Percentiles rank a stretch among this genome's conserved stretches.
Conservation (phyloP, 2,888 invertebrate species). For the Eristalis intricaria region DNA sequence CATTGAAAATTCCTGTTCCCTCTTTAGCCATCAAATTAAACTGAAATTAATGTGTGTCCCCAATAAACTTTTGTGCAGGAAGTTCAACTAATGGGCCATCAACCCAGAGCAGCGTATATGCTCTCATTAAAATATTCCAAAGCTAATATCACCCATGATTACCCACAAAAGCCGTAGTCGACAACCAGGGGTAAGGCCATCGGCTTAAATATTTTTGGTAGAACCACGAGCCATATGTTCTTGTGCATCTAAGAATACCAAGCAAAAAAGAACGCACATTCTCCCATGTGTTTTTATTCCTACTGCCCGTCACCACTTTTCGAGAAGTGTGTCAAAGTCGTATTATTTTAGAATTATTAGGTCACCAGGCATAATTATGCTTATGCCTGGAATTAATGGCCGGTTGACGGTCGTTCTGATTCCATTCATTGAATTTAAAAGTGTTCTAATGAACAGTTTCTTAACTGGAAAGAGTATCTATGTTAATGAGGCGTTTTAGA, state of each 20-base stretch:
- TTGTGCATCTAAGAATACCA: background rate
- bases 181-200: too few species aligned
- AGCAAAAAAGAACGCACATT: background rate
- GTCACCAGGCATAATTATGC: conserved; percentile 11
- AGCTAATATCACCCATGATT: too few species aligned
- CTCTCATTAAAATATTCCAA: too few species aligned
- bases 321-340: background rate
- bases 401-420: conserved; percentile 16
- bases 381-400: conserved; percentile 2
- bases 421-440: background rate
- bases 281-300: background rate
- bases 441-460: background rate
- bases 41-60: too few species aligned
- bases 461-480: background rate
- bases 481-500: background rate
- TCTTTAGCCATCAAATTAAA: too few species aligned
- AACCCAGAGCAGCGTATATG: too few species aligned
- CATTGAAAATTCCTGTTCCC: too few species aligned
- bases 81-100: too few species aligned
- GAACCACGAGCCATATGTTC: background rate
- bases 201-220: background rate
- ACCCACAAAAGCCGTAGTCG: too few species aligned
- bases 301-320: background rate
- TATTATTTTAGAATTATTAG: conserved; percentile 3
- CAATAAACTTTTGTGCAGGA: too few species aligned